These are phyloP conservation scores for Limanda limanda DNA, from an alignment of 2,113 vertebrate species.

Conservation along the genomic window DNA sequence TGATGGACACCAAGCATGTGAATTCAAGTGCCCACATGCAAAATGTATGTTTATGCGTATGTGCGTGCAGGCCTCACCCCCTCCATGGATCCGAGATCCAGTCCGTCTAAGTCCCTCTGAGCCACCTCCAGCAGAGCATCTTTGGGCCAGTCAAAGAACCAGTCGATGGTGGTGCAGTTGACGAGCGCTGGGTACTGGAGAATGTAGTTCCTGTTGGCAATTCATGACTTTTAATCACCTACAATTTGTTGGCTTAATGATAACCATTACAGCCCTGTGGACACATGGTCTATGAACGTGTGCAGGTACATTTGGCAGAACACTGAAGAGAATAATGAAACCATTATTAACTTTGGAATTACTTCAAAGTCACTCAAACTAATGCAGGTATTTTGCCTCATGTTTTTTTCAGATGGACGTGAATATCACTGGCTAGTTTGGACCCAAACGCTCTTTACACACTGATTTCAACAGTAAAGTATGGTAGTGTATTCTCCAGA, in stretches of 20 bases:
- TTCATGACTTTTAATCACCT: neutral
- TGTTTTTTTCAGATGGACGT: neutral
- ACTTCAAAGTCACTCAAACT: neutral
- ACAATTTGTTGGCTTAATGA: neutral
- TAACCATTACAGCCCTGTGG: neutral
- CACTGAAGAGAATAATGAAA: neutral
- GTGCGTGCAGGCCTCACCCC: conserved; percentile 76
- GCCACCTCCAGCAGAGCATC: conserved; percentile 92
- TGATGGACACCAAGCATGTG: neutral
- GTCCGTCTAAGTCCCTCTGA: conserved; percentile 85
- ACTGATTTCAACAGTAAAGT: neutral
- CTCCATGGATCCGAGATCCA: conserved; percentile 82
- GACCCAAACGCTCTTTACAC: neutral
- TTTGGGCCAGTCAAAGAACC: conserved; percentile 91
- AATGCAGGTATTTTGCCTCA: neutral
- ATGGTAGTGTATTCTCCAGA: no score
- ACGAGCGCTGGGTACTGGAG: conserved; percentile 91
- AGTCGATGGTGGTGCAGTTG: conserved; percentile 92
- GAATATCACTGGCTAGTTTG: conserved; percentile 1
- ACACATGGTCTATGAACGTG: neutral
- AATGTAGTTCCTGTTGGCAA: conserved; percentile 84
- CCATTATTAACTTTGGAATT: neutral
- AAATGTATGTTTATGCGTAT: neutral
- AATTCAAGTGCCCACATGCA: neutral
- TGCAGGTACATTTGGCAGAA: neutral